A percentile compares a stretch with the other conserved stretches of the same genome.
Conservation (phyloP, 1,140 invertebrate genomes). For the Drosophila saltans region DNA sequence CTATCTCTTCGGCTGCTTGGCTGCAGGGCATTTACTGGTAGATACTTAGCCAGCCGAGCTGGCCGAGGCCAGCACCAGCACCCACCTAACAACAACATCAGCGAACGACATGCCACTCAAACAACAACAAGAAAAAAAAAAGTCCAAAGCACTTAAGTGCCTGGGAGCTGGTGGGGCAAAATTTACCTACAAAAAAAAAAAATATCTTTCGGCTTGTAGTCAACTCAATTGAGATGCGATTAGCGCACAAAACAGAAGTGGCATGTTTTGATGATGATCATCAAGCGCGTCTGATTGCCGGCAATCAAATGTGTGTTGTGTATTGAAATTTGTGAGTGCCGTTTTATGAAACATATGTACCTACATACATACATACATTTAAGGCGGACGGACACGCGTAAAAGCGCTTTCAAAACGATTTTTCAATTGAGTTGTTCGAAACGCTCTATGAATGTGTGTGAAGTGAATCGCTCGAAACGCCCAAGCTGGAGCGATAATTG, state of each 20-base stretch:
- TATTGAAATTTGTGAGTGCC: conserved; percentile 38
- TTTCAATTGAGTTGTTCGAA: conserved; percentile 76
- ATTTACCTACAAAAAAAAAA: conserved; percentile 28
- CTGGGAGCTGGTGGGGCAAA: conserved; percentile 35
- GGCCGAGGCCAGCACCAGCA: conserved; percentile 31
- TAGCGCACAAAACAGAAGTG: conserved; percentile 78
- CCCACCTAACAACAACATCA: conserved; percentile 61
- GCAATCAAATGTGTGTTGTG: conserved; percentile 64
- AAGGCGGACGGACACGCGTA: conserved; percentile 70
- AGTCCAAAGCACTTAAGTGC: conserved; percentile 73
- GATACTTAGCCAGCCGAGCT: conserved; percentile 17
- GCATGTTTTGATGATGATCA: conserved; percentile 80
- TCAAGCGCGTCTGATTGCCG: conserved; percentile 72
- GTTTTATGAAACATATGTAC: background rate
- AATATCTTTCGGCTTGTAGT: conserved; percentile 53
- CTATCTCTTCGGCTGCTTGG: conserved; percentile 6
- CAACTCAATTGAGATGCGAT: conserved; percentile 72
- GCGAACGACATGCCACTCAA: conserved; percentile 62
- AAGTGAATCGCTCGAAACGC: conserved; percentile 3
- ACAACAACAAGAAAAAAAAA: conserved; percentile 23
- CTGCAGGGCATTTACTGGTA: conserved; percentile 39
- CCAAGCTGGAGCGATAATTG: conserved; percentile 70
- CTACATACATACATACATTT: conserved; percentile 3
- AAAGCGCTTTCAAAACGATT: conserved; percentile 70
- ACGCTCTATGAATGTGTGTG: background rate